phyloP scores from a whole-genome alignment of 2,113 vertebrate genomes.

The Illadopsis cleaveri region DNA sequence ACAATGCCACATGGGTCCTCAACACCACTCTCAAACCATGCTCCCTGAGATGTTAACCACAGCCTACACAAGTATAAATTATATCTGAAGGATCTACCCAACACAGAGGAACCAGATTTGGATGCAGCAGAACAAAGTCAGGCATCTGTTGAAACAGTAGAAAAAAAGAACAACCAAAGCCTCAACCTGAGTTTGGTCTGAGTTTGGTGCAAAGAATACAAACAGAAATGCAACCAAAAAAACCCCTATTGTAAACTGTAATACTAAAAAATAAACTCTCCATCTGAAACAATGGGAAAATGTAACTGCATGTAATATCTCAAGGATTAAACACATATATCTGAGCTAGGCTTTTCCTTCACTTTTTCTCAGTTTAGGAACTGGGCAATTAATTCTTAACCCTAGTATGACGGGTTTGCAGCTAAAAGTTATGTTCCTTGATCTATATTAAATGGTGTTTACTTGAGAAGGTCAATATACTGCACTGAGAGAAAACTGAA shows the following conservation, averaged over 20 bases:
- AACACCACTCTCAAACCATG: background rate
- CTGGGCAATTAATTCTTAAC: background rate
- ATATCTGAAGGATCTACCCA: background rate
- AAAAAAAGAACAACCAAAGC: background rate
- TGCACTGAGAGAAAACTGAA: background rate
- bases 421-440: background rate
- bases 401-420: background rate
- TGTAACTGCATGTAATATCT: background rate
- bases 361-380: background rate
- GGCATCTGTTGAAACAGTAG: background rate
- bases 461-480: background rate
- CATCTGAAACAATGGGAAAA: background rate
- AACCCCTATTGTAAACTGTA: background rate
- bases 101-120: background rate
- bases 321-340: background rate
- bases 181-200: background rate
- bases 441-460: background rate
- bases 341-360: background rate
- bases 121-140: background rate
- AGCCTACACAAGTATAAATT: background rate
- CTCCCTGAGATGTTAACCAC: background rate
- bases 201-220: background rate
- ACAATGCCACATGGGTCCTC: background rate
- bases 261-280: background rate
- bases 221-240: background rate